Base-by-base conservation (phyloP, 2,888 invertebrate genomes). In the Zonitis immaculata region DNA sequence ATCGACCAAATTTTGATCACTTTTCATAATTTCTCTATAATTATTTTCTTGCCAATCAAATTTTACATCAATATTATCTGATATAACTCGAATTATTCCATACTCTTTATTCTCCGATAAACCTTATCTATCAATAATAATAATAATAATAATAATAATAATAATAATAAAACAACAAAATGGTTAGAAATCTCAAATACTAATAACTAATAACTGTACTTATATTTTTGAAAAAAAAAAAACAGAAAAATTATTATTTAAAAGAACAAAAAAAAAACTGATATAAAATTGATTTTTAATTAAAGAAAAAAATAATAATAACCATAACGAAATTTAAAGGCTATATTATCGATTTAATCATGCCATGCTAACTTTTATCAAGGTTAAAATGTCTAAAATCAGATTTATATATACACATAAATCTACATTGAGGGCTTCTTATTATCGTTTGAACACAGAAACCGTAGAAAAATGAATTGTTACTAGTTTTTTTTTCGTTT, bases 331-430 rank as follows among this genome's bases (percentile, higher is more conserved):
- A 8, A 39, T 18, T 39, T 39, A 7, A n/a, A 16, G 35, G 28
- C 22, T 44, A 44, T 9, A 27, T 27, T 44, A 44, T 44, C 16
- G 44, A 44, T 44, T 26, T 30, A 28, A 44, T 44, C 44, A 28
- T 20, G 27, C 18, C 27, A 22, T 44, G 44, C 18, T 27, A 44
- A 44, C 44, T 8, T 44, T 39, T 44, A 44, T 27, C 27, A 44
- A 44, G 44, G 44, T 44, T 44, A 44, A 16, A 27, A 30, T 28
- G 27, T 44, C 47, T 35, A 30, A 35, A 47, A 35, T 54, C 51
- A 49, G 55, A 52, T 52, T 56, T 56, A 52, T 56, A 49, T 12
- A 42, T 39, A n/a, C 35, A n/a, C n/a, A n/a, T n/a, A n/a, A n/a
- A n/a, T n/a, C n/a, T n/a, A n/a, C 44, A 51, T 55, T 18, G 42